phyloP scores from a whole-genome alignment of 2,888 invertebrate genomes.

The Isoperla grammatica region DNA sequence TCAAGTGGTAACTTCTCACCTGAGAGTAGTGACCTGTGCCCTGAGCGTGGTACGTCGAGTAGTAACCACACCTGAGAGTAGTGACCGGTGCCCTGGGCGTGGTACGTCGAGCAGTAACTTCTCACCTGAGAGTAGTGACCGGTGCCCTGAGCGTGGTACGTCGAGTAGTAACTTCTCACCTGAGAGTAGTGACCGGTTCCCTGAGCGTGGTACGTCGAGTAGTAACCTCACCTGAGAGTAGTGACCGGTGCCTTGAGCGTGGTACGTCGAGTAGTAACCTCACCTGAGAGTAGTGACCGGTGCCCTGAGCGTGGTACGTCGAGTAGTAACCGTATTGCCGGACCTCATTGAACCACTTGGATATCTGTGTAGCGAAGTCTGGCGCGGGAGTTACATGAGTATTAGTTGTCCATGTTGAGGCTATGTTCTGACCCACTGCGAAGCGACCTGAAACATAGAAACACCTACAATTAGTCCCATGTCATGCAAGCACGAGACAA shows the following conservation, averaged over 20 bases:
- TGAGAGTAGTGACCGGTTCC: too few relatives aligned
- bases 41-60: too few relatives aligned
- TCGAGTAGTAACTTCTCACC: constrained; percentile 56
- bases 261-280: too few relatives aligned
- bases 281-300: constrained; percentile 83
- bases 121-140: constrained; percentile 78
- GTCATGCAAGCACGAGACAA: too few relatives aligned
- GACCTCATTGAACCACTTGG: constrained; percentile 78
- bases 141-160: constrained; percentile 61
- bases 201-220: too few relatives aligned
- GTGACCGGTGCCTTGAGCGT: too few relatives aligned
- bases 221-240: constrained; percentile 68
- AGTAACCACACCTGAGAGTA: constrained; percentile 71
- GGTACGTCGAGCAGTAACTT: constrained; percentile 60
- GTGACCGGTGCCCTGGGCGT: constrained; percentile 69
- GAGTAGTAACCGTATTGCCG: constrained; percentile 56
- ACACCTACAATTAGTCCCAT: too few relatives aligned
- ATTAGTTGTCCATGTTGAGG: constrained; percentile 73
- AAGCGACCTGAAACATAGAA: constrained; percentile 58
- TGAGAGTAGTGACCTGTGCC: too few relatives aligned
- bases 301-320: constrained; percentile 59
- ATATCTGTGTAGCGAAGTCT: constrained; percentile 69
- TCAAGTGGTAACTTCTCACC: constrained; percentile 62
- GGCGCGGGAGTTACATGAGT: constrained; percentile 54
- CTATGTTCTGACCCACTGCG: constrained; percentile 80